Conservation (phyloP, 2,888 invertebrate genomes). For the Helleia helle region DNA sequence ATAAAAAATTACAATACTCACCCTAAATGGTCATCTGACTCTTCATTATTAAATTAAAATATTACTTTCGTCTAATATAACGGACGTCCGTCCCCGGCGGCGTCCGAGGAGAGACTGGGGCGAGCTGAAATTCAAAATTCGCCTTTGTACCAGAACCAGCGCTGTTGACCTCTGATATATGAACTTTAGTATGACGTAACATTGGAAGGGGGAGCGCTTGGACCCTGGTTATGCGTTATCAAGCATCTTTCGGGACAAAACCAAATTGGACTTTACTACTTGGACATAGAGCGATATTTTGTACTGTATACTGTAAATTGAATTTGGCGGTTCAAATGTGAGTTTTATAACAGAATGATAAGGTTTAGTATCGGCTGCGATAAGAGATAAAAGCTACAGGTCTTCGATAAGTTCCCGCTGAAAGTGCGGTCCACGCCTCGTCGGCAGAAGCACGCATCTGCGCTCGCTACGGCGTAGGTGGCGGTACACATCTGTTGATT, state of each 20-base stretch:
- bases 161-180: slow-evolving; percentile 36
- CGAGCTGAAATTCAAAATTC: slow-evolving; percentile 28
- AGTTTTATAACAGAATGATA: slow-evolving; percentile 7
- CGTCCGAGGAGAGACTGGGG: slow-evolving; percentile 34
- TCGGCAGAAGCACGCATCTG: slow-evolving; percentile 28
- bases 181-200: slow-evolving; percentile 26
- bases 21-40: slow-evolving; percentile 33
- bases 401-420: slow-evolving; percentile 56
- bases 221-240: slow-evolving; percentile 36
- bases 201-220: slow-evolving; percentile 30
- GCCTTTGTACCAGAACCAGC: slow-evolving; percentile 31
- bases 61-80: slow-evolving; percentile 17
- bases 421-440: slow-evolving; percentile 36
- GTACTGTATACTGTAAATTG: slow-evolving; percentile 2
- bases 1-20: slow-evolving; percentile 35
- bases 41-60: slow-evolving; percentile 28
- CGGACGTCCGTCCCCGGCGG: slow-evolving; percentile 26
- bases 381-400: slow-evolving; percentile 52
- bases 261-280: slow-evolving; percentile 11
- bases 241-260: slow-evolving; percentile 20
- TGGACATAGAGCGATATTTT: not conserved
- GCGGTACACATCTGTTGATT: not conserved
- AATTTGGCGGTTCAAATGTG: slow-evolving; percentile 2
- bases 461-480: slow-evolving; percentile 14
- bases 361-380: slow-evolving; percentile 17